Evolutionary conservation across 2,113 vertebrate species (phyloP), one percentile per base, ranked within the genome.

Genomic region (Cercocebus atys): DNA sequence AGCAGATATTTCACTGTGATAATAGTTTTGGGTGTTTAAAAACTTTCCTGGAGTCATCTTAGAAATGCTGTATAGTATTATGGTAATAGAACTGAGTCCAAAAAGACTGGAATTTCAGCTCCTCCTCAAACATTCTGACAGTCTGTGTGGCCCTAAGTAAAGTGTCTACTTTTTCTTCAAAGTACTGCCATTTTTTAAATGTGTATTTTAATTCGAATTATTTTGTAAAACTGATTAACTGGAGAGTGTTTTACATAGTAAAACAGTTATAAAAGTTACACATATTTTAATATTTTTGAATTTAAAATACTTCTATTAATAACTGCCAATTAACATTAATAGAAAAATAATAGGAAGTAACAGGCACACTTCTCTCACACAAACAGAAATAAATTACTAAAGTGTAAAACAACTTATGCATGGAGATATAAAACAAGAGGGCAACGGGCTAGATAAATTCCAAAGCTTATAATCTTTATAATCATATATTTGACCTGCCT

Each of bases 51-150:
- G 94, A 83, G 68, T 95, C 55, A 85, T 78, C 94, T 92, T 80
- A 88, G 75, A 97, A 96, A 96, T 81, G 57, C 10, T 80, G 38
- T 72, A 23, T 18, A 66, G 16, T 88, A 57, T 80, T 88, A 68
- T 16, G 43, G 52, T 86, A 95, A 79, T 13, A 93, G 82, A 88
- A 73, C 0, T 8, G 52, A 90, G 52, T 57, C 52, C 78, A 88
- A 83, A 88, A 97, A 80, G 40, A 73, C 22, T 47, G 27, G 73
- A 78, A 97, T 81, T 96, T 97, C 83, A 90, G 66, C 70, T 94
- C 76, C 35, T 96, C 86, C 61, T 90, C 27, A 88, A 73, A 86
- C 6, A 93, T 18, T 73, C 30, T 64, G 45, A 96, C 5, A 13
- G 73, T 72, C 75, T 80, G 20, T 92, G 47, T 52, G 72, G 73